Conservation (phyloP, 2,888 invertebrate genomes). For the Drosophila affinis region DNA sequence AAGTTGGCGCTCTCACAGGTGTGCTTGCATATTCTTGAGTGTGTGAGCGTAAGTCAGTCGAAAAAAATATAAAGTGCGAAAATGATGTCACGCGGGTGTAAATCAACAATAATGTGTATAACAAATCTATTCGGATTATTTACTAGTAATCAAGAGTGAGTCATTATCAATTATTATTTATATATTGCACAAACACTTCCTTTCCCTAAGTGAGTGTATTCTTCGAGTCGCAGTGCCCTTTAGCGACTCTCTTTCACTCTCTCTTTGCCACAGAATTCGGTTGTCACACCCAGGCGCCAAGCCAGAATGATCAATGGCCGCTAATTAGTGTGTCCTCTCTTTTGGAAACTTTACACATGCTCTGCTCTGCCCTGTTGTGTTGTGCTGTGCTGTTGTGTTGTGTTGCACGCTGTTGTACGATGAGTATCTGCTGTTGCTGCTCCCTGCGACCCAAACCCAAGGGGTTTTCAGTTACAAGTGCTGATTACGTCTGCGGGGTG, state of each 20-base stretch:
- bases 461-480: constrained; percentile 66
- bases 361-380: constrained; percentile 14
- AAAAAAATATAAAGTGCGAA: too few relatives aligned
- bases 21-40: too few relatives aligned
- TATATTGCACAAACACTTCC: too few relatives aligned
- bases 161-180: too few relatives aligned
- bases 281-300: constrained; percentile 70
- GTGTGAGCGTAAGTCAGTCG: too few relatives aligned
- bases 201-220: constrained; percentile 19
- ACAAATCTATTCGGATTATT: too few relatives aligned
- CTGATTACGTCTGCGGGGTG: constrained; percentile 16
- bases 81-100: too few relatives aligned
- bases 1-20: too few relatives aligned
- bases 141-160: too few relatives aligned
- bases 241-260: neutral
- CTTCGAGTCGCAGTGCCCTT: neutral
- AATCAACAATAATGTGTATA: too few relatives aligned
- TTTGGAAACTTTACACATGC: constrained; percentile 73
- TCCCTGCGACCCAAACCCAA: constrained; percentile 15
- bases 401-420: neutral
- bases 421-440: constrained; percentile 3
- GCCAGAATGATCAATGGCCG: constrained; percentile 72
- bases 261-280: constrained; percentile 27
- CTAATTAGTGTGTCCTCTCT: constrained; percentile 76
- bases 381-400: neutral